Conservation (phyloP, 2,113 vertebrate genomes). For the Pterocles orientalis region DNA sequence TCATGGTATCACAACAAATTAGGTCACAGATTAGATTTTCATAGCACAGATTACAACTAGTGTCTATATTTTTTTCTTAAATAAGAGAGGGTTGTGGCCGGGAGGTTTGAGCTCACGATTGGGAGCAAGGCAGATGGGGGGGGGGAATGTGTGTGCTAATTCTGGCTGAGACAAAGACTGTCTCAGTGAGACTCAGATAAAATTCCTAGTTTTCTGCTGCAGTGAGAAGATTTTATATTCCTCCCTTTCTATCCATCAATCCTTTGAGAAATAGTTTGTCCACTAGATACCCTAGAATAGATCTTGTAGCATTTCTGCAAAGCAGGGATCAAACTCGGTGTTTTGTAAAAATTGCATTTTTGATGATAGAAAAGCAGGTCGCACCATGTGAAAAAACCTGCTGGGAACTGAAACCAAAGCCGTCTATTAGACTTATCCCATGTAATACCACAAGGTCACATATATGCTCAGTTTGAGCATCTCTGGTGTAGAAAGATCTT, state of each 20-base stretch:
- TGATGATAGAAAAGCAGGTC: not conserved
- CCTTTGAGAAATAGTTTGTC: not conserved
- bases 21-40: constrained; percentile 69
- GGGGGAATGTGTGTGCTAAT: not conserved
- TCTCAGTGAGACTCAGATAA: not conserved
- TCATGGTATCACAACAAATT: constrained; percentile 69
- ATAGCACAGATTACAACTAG: constrained; percentile 41
- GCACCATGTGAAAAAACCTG: not conserved
- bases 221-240: not conserved
- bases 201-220: not conserved
- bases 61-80: constrained; percentile 16
- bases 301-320: not conserved
- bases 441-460: not conserved
- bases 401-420: not conserved
- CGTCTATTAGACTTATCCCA: not conserved
- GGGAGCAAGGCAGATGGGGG: not conserved
- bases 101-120: not conserved
- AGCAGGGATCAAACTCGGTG: not conserved
- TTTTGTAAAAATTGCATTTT: not conserved
- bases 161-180: not conserved
- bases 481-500: not conserved
- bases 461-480: not conserved
- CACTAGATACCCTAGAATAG: not conserved
- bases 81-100: not conserved
- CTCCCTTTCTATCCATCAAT: not conserved